phyloP scores from a whole-genome alignment of 2,113 vertebrate species.

The Dromiciops gliroides region DNA sequence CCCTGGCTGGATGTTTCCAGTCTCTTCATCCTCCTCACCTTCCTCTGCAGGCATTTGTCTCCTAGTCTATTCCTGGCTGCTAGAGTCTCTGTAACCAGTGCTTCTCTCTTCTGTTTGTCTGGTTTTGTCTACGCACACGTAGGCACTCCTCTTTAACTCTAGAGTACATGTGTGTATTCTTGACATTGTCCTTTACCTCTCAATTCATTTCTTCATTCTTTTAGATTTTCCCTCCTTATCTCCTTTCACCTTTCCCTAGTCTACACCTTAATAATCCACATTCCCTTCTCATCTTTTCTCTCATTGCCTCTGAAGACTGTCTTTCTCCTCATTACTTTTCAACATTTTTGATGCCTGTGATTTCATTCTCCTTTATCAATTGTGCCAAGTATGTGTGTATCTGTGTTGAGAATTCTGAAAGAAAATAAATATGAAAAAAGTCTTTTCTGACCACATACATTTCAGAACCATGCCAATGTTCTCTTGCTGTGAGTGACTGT shows the following conservation, averaged over 20 bases:
- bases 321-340: background rate
- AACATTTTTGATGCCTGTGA: background rate
- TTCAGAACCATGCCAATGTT: background rate
- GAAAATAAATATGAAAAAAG: background rate
- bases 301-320: background rate
- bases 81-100: background rate
- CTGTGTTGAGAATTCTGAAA: background rate
- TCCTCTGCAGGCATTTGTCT: background rate
- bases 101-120: background rate
- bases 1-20: too few relatives aligned
- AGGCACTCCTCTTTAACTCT: background rate
- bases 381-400: too few relatives aligned
- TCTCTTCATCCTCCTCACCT: background rate
- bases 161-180: background rate
- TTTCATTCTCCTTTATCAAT: background rate
- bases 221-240: background rate
- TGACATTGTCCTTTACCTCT: background rate
- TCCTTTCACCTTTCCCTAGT: background rate
- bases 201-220: background rate
- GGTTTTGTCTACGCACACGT: background rate
- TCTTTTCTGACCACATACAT: background rate
- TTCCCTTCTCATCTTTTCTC: background rate
- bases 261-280: background rate
- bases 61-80: background rate
- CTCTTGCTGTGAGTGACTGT: background rate